Evolutionary conservation across 2,888 invertebrate species (phyloP), one percentile per base, ranked within the genome.

Genomic region (Aphodius granarius): DNA sequence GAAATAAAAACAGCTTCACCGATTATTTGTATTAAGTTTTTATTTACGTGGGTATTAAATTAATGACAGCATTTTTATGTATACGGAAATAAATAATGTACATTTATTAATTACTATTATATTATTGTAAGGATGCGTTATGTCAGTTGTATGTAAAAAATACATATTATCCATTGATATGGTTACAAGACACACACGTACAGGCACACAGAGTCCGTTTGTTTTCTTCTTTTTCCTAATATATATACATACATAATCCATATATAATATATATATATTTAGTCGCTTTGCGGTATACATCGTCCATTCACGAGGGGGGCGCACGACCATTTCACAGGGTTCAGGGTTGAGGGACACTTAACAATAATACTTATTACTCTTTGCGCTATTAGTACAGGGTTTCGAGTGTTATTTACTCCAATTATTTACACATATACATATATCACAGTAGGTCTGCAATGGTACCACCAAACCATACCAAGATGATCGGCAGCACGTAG

Each of bases 391-490:
- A 66, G 66, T 66, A 68, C 68, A 68, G 21, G 43, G 3, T 20
- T n/a, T 9, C 65, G 68, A n/a, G 20, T 68, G 21, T n/a, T 20
- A n/a, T 16, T 68, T 22, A 68, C 68, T 21, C 68, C 72, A 74
- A 71, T 76, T 75, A 80, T 77, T 63, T 74, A 73, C 76, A 73
- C 76, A 78, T 65, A 78, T 77, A 80, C 76, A 81, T 81, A 82
- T 89, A 92, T 93, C 94, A 95, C 91, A 95, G 93, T 88, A 94
- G 91, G 87, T 95, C 94, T 83, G 93, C 92, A 86, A 95, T 91
- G 83, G 94, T 92, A 79, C 94, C 92, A 76, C 94, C 95, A 87
- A 95, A 94, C 95, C 95, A 95, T 84, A 94, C 93, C 87, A 95
- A 92, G 81, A 94, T 93, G 65, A 95, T 92, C 3, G 95, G 95